Conservation (phyloP, 2,888 invertebrate genomes). For the Orgyia antiqua region DNA sequence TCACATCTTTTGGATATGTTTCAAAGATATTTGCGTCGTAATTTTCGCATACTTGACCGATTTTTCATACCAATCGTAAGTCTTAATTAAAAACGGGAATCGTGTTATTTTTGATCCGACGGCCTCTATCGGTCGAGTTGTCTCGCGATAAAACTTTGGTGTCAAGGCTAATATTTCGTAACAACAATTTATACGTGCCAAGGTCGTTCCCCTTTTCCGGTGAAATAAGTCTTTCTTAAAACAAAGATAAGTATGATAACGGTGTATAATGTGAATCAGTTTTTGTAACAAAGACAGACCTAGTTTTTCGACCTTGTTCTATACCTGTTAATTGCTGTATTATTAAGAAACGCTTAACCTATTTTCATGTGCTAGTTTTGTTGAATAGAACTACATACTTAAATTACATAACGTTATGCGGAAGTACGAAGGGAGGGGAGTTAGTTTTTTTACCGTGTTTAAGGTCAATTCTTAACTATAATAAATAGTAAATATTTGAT, state of each 20-base stretch:
- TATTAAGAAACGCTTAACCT: constrained; percentile 74
- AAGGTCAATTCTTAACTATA: too few species aligned
- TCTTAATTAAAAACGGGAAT: constrained; percentile 53
- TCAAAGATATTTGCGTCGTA: constrained; percentile 32
- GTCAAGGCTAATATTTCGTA: constrained; percentile 70
- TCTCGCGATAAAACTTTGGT: constrained; percentile 67
- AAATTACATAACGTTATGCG: constrained; percentile 47
- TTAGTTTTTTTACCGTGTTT: constrained; percentile 10
- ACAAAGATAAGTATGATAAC: constrained; percentile 26
- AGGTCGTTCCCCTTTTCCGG: constrained; percentile 56
- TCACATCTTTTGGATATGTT: constrained; percentile 43
- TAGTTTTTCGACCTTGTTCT: constrained; percentile 50
- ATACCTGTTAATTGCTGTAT: constrained; percentile 59
- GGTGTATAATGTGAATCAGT: constrained; percentile 23
- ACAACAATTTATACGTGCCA: constrained; percentile 54
- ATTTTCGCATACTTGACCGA: constrained; percentile 65
- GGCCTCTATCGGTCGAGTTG: constrained; percentile 68
- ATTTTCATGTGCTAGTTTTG: constrained; percentile 60
- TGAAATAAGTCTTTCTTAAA: constrained; percentile 30
- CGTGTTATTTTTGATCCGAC: constrained; percentile 55
- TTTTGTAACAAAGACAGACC: constrained; percentile 38
- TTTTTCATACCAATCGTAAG: constrained; percentile 48
- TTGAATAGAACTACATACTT: constrained; percentile 32
- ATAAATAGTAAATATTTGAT: too few species aligned
- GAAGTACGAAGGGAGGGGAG: constrained; percentile 28